Evolutionary conservation across 2,113 vertebrate genomes (phyloP), one percentile per base, ranked within the genome.

Genomic region (Hepsetus odoe): DNA sequence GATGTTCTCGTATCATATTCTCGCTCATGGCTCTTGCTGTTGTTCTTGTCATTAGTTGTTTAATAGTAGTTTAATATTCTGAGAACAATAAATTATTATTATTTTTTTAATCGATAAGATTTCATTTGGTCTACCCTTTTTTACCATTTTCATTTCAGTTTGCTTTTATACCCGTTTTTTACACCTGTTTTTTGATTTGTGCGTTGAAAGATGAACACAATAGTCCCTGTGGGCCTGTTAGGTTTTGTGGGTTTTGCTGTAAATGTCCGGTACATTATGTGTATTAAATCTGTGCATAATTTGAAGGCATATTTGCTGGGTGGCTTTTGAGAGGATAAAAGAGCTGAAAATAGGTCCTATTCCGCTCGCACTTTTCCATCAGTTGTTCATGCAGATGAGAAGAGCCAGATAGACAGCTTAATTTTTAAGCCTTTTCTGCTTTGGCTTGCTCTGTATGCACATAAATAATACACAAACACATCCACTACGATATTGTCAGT

Each of bases 331-430:
- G 20, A 22, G 61, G 61, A 38, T 38, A 22, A 62, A 61, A 65
- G 35, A 38, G 32, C 32, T 65, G 32, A 65, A 65, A 65, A 65
- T 65, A 38, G 33, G 18, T n/a, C 61, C 33, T n/a, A 35, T 65
- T 38, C 38, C 24, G 2, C 61, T 12, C 35, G 61, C 32, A 65
- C n/a, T 22, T 55, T 55, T 55, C 51, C 8, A 8, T 55, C 51
- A 38, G 28, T 30, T 59, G 28, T 59, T 59, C 28, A 16, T 61
- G 61, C 16, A 62, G 30, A 62, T 33, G 13, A 62, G 32, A 62
- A 35, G 32, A 35, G 28, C 11, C 59, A 33, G 59, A 62, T 8
- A 62, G 28, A 62, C 59, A 33, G 59, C 30, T 32, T 62, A 62
- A 33, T 38, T 22, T 65, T 65, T 65, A 38, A 65, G 16, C 51